A percentile compares a stretch with the other conserved stretches of the same genome.
phyloP scores from a whole-genome alignment of 2,888 invertebrate genomes.

The Acronicta psi region DNA sequence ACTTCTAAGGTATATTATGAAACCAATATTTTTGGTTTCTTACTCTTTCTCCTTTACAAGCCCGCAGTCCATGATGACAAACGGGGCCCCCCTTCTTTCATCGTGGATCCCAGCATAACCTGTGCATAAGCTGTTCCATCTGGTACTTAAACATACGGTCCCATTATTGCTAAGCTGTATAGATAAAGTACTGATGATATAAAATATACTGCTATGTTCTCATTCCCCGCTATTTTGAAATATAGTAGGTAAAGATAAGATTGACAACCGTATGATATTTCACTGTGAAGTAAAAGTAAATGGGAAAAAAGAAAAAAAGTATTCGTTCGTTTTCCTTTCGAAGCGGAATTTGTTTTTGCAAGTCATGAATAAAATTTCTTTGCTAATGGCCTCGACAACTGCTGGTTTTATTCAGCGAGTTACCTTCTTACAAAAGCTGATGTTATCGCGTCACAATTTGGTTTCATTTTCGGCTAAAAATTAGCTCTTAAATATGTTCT shows the following conservation, averaged over 20 bases:
- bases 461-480: conserved; percentile 2
- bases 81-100: too few species aligned
- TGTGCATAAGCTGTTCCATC: too few species aligned
- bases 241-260: neutral
- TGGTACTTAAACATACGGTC: too few species aligned
- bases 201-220: neutral
- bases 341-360: conserved; percentile 25
- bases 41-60: too few species aligned
- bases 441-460: conserved; percentile 12
- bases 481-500: neutral
- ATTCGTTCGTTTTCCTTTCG: conserved; percentile 11
- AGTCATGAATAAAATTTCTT: conserved; percentile 34
- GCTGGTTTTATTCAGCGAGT: conserved; percentile 8
- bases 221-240: neutral
- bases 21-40: too few species aligned
- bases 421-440: conserved; percentile 8
- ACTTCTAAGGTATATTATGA: too few species aligned
- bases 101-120: too few species aligned
- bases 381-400: conserved; percentile 17
- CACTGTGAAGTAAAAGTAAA: conserved; percentile 9
- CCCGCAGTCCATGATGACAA: too few species aligned
- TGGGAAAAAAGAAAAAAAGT: conserved; percentile 5
- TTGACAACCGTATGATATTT: neutral
- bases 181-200: too few species aligned
- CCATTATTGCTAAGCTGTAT: too few species aligned